These are phyloP conservation scores for Sclerurus mexicanus DNA, from an alignment of 2,113 vertebrate genomes.

Conservation along the genomic window DNA sequence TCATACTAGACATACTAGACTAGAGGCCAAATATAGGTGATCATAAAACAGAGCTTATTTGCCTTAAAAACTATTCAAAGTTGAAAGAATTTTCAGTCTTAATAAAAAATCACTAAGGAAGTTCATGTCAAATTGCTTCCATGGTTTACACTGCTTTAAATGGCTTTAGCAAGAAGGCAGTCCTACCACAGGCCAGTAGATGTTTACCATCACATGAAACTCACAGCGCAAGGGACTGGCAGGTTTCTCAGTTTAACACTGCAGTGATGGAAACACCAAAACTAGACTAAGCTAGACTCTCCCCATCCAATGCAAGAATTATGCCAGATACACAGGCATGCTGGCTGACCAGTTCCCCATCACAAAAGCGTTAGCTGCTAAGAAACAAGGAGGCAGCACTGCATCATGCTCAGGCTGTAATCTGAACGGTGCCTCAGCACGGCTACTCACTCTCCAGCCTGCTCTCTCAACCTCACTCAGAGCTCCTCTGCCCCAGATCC, in stretches of 20 bases:
- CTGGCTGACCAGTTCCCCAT: not conserved
- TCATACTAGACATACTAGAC: no score
- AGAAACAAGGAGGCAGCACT: not conserved
- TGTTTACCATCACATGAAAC: not conserved
- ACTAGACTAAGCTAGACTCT: not conserved
- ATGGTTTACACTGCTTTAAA: not conserved
- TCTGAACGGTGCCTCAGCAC: not conserved
- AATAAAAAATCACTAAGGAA: not conserved
- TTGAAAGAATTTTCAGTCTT: not conserved
- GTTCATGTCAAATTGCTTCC: not conserved
- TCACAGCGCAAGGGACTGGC: not conserved
- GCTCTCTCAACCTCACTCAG: not conserved
- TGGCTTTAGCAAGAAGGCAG: not conserved
- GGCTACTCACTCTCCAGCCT: not conserved
- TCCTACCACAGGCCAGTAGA: fast-evolving
- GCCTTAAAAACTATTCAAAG: not conserved
- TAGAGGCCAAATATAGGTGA: not conserved
- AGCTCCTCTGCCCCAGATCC: not conserved
- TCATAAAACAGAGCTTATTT: not conserved
- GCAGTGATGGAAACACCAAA: not conserved
- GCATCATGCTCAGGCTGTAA: not conserved
- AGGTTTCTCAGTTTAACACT: not conserved
- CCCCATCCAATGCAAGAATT: not conserved
- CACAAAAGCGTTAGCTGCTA: not conserved
- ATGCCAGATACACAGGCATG: not conserved